Percentiles rank a stretch among this genome's conserved stretches.
Conservation (phyloP, 1,140 invertebrate genomes). For the Procambarus clarkii region DNA sequence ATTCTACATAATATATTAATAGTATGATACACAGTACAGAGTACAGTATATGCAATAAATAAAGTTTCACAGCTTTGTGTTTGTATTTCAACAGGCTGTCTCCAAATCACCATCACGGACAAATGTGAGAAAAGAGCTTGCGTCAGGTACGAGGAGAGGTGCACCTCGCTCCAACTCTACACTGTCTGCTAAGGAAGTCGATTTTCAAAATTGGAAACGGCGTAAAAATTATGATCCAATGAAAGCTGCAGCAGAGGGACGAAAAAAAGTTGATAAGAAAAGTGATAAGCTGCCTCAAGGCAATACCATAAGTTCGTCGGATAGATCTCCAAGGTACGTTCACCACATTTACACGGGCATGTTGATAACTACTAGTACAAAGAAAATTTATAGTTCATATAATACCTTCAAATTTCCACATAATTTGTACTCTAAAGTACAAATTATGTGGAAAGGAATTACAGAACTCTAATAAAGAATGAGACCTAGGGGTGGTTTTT, state of each 20-base stretch:
- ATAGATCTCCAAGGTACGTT: conserved; percentile 62
- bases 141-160: not conserved
- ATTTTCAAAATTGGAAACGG: conserved; percentile 94
- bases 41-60: too few relatives aligned
- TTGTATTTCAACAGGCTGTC: conserved; percentile 50
- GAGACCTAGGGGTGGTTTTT: too few relatives aligned
- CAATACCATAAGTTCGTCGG: conserved; percentile 3
- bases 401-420: too few relatives aligned
- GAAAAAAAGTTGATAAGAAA: conserved; percentile 77
- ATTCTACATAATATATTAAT: too few relatives aligned
- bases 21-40: too few relatives aligned
- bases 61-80: not conserved
- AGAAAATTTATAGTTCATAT: too few relatives aligned
- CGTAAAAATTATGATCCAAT: conserved; percentile 93
- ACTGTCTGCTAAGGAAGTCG: conserved; percentile 83
- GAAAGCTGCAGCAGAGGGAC: conserved; percentile 87
- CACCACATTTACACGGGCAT: too few relatives aligned
- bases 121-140: conserved; percentile 46
- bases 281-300: conserved; percentile 27
- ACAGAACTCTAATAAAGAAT: too few relatives aligned
- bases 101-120: conserved; percentile 63
- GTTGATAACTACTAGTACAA: too few relatives aligned
- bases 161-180: conserved; percentile 80
- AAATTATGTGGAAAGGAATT: too few relatives aligned
- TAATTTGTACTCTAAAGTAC: too few relatives aligned